phyloP scores from a whole-genome alignment of 2,888 invertebrate species.

The Pantelozetes paolii region DNA sequence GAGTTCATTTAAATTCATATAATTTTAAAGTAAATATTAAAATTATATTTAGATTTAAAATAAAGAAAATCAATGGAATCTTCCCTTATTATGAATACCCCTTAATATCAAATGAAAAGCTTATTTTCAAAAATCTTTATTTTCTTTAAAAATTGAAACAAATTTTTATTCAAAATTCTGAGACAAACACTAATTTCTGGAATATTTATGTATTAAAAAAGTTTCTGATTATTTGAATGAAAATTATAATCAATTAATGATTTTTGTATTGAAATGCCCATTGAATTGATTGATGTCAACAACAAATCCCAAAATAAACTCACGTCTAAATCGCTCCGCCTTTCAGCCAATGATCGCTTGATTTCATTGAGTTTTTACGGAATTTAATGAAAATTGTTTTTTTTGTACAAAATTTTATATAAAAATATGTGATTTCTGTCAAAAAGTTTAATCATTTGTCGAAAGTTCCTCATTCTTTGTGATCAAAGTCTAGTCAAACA shows the following conservation, averaged over 20 bases:
- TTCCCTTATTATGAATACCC: too few species aligned
- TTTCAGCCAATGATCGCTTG: neutral
- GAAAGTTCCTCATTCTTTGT: neutral
- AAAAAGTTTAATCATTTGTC: neutral
- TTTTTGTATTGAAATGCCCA: neutral
- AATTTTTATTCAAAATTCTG: too few species aligned
- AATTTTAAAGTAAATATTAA: too few species aligned
- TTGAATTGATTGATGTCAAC: conserved; percentile 9
- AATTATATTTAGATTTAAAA: too few species aligned
- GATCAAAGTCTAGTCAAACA: neutral
- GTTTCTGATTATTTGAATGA: neutral
- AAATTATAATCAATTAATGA: too few species aligned
- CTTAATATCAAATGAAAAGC: too few species aligned
- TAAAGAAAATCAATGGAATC: too few species aligned
- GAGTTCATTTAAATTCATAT: too few species aligned
- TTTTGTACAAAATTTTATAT: neutral
- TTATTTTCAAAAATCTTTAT: too few species aligned
- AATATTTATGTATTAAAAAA: too few species aligned
- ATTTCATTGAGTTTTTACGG: neutral
- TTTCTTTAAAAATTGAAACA: too few species aligned
- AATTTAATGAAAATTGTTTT: neutral
- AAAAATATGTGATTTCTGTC: neutral
- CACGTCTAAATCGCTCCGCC: neutral
- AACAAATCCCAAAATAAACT: conserved; percentile 17
- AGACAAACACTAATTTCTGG: too few species aligned